Evolutionary conservation across 2,113 vertebrate genomes (phyloP), one percentile per base, ranked within the genome.

Genomic region (Amazona vittata): DNA sequence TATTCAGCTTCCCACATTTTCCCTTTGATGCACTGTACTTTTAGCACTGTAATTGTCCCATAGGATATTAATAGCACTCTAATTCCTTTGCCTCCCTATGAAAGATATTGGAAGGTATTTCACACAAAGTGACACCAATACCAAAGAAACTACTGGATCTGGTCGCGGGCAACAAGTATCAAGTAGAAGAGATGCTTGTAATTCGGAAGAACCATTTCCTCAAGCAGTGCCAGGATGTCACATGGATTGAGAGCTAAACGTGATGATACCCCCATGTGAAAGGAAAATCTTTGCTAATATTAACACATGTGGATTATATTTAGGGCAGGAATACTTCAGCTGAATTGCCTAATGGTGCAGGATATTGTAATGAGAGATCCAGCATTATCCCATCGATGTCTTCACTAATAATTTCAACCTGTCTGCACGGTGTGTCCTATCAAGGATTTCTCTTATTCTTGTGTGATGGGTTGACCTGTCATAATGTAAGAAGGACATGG

Each of bases 101-200:
- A 97, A 94, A 5, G 86, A 94, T 86, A 93, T 92, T 12, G 94
- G 94, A 95, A 96, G 89, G 95, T 91, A 94, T 97, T 96, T 92
- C 73, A 77, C 1, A 4, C 16, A 25, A 86, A 55, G 93, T 78
- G 93, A 92, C 60, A 11, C 65, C 43, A 74, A 6, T 50, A 5
- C 60, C 0, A 2, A 83, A 79, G 15, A 49, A 82, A 71, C 69
- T 6, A 8, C 31, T 5, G 77, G 94, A 89, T 70, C 43, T 43
- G 73, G 18, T 80, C 46, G 9, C 0, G 59, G 84, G 5, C 70
- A 21, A 2, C 4, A 12, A 43, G 76, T 63, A 63, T 67, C 62
- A 9, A 47, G 69, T 0, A 1, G 60, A 22, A 41, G 77, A 67
- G 55, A 8, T 12, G 64, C 55, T 69, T 39, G 70, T 8, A 33